These are phyloP conservation scores for Aepyceros melampus DNA, from an alignment of 2,113 vertebrate species.

Conservation along the genomic window DNA sequence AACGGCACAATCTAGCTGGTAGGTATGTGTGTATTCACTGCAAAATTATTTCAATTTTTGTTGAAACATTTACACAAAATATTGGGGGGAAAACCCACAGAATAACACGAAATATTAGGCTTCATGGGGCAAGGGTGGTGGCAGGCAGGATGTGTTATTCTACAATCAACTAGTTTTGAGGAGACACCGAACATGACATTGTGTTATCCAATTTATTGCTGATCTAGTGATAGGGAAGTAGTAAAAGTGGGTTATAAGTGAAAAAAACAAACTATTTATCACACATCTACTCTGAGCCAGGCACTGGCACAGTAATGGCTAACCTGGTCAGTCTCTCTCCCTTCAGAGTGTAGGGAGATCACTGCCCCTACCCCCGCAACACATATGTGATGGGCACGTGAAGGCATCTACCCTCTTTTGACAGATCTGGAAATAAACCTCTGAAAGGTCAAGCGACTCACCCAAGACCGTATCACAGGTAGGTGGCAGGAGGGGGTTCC, in stretches of 20 bases:
- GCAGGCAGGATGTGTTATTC: neutral
- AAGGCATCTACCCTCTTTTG: neutral
- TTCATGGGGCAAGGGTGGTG: neutral
- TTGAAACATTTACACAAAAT: constrained; percentile 1
- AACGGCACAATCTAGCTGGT: neutral
- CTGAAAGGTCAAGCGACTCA: neutral
- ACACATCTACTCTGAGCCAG: neutral
- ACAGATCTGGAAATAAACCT: neutral
- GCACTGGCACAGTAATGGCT: neutral
- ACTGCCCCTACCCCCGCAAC: neutral
- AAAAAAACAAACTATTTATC: neutral
- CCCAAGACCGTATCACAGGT: neutral
- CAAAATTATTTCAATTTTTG: neutral
- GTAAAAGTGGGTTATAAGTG: neutral
- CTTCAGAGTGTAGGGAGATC: neutral
- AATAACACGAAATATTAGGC: neutral
- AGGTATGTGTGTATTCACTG: neutral
- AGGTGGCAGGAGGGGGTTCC: neutral
- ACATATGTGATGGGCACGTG: neutral
- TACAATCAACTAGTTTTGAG: neutral
- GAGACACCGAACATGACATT: neutral
- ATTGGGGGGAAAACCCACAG: neutral
- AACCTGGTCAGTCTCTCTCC: neutral
- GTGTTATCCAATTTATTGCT: neutral
- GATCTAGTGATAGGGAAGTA: neutral